phyloP scores from a whole-genome alignment of 2,113 vertebrate genomes.

The Calyptomena viridis region DNA sequence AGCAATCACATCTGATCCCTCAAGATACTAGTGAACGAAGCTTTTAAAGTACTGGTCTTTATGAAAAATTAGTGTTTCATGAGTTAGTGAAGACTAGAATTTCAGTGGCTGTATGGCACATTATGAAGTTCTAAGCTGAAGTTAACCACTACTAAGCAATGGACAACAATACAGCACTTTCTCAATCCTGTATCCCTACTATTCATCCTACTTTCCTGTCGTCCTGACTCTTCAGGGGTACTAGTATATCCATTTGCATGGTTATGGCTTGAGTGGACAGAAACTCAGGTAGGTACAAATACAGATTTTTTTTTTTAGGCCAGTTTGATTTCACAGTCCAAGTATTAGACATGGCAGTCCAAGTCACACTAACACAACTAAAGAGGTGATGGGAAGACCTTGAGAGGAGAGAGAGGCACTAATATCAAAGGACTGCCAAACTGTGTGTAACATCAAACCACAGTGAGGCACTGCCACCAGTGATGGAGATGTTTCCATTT shows the following conservation, averaged over 20 bases:
- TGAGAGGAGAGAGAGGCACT: no score
- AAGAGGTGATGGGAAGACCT: background rate
- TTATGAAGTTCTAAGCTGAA: background rate
- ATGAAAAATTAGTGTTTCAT: background rate
- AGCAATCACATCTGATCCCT: background rate
- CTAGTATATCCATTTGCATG: rapidly evolving
- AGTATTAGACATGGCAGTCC: background rate
- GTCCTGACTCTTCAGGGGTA: background rate
- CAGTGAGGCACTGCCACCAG: no score
- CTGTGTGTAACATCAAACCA: background rate
- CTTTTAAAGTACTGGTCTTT: background rate
- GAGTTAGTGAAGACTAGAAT: background rate
- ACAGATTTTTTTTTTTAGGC: background rate
- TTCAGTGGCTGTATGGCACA: background rate
- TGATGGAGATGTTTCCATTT: background rate
- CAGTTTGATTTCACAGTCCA: background rate
- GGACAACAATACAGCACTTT: background rate
- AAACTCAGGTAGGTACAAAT: background rate
- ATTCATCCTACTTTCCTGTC: background rate
- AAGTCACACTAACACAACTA: background rate
- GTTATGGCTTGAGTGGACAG: background rate
- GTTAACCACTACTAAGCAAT: background rate
- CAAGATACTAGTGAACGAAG: background rate
- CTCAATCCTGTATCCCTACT: background rate
- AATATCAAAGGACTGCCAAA: no score